Evolutionary conservation across 2,113 vertebrate species (phyloP).

Genomic region (Poeciliopsis retropinna): DNA sequence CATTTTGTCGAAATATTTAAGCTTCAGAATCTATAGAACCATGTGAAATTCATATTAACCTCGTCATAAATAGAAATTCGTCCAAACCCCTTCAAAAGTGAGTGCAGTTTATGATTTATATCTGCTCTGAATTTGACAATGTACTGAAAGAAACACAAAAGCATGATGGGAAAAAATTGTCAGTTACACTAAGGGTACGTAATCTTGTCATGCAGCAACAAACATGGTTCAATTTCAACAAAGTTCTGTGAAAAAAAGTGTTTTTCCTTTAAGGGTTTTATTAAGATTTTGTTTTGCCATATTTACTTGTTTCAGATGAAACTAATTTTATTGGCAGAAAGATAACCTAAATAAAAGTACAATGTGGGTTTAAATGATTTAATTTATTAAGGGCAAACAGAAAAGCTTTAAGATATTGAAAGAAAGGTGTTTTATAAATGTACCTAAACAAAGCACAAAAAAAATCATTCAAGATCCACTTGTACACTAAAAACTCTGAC

Average conservation of each 20-base stretch:
- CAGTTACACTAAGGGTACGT: too few species aligned
- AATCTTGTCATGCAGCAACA: not conserved
- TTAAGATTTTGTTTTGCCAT: too few species aligned
- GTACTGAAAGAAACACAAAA: not conserved
- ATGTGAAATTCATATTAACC: not conserved
- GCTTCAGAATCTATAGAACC: not conserved
- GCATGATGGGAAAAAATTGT: not conserved
- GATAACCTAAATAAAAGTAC: too few species aligned
- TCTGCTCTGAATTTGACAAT: not conserved
- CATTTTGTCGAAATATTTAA: not conserved
- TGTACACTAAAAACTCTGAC: not conserved
- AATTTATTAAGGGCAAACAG: not conserved
- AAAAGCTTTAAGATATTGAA: not conserved
- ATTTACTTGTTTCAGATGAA: too few species aligned
- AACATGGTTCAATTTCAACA: too few species aligned
- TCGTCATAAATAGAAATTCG: not conserved
- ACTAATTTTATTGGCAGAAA: too few species aligned
- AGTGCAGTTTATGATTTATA: too few species aligned
- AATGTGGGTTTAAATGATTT: too few species aligned
- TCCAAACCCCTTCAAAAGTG: too few species aligned
- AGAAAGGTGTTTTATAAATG: not conserved
- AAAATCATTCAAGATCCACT: not conserved
- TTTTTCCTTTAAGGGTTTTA: too few species aligned
- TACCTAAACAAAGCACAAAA: not conserved
- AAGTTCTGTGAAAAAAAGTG: too few species aligned